Percentiles rank a stretch among this genome's conserved stretches.
Evolutionary conservation across 2,797 vertebrate genomes (phyloP).

Genomic region (Hippopotamyrus pictus): DNA sequence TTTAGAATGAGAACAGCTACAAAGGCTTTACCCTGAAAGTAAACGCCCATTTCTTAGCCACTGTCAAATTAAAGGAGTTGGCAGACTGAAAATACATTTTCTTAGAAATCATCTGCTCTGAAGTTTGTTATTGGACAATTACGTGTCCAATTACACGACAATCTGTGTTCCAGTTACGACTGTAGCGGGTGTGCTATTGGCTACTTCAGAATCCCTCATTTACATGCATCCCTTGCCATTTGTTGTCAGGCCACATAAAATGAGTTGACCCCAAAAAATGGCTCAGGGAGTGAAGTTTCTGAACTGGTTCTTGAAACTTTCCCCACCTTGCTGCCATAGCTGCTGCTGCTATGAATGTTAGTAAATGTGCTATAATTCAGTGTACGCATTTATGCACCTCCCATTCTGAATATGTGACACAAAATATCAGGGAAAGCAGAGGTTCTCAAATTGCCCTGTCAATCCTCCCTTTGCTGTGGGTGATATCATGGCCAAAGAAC

Average conservation of each 20-base stretch:
- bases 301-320: constrained; percentile 39
- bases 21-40: not conserved
- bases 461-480: constrained; percentile 32
- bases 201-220: constrained; percentile 13
- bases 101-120: not conserved
- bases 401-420: constrained; percentile 33
- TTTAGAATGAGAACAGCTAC: not conserved
- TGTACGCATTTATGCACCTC: not conserved
- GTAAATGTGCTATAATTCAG: not conserved
- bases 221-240: constrained; percentile 29
- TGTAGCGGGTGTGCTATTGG: not conserved
- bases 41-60: not conserved
- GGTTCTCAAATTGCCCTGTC: constrained; percentile 56
- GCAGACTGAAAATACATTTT: not conserved
- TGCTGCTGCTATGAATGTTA: not conserved
- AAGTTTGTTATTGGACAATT: not conserved
- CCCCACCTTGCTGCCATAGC: not conserved
- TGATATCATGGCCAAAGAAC: constrained; percentile 45
- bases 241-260: not conserved
- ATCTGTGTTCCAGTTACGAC: not conserved
- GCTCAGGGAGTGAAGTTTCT: constrained; percentile 41
- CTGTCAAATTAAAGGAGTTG: not conserved
- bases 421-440: constrained; percentile 31
- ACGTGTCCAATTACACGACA: not conserved
- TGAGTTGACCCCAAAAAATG: constrained; percentile 32